phyloP scores from a whole-genome alignment of 2,113 vertebrate genomes.

The Corythornis madagascariensis region DNA sequence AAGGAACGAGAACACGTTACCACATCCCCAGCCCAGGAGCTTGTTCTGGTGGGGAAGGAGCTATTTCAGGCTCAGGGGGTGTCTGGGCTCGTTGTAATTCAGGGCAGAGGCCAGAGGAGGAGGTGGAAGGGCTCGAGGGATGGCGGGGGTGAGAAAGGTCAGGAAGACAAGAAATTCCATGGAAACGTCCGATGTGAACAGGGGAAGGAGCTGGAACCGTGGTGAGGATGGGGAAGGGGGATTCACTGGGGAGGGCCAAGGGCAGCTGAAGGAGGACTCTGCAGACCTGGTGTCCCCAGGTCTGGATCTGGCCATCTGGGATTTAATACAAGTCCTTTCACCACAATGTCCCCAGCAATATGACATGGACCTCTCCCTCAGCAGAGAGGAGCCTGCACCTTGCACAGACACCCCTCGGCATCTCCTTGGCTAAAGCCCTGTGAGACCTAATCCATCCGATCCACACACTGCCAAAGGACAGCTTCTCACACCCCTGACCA shows the following conservation, averaged over 20 bases:
- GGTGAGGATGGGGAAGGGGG: not conserved
- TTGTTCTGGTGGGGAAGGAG: not conserved
- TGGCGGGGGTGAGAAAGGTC: conserved; percentile 16
- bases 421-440: not conserved
- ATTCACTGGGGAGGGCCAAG: accelerated
- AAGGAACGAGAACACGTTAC: accelerated
- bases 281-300: not conserved
- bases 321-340: accelerated
- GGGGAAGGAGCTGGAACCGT: not conserved
- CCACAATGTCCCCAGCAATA: not conserved
- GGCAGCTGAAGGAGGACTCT: not conserved
- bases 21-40: accelerated
- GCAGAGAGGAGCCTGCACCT: not conserved
- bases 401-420: not conserved
- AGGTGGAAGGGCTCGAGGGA: not conserved
- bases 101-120: conserved; percentile 10
- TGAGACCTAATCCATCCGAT: accelerated
- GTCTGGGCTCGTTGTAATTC: not conserved
- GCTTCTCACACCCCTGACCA: not conserved
- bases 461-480: not conserved
- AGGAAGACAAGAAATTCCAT: conserved; percentile 13
- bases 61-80: not conserved
- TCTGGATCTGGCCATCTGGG: not conserved
- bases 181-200: not conserved
- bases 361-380: accelerated